Base-by-base conservation (phyloP, 2,888 invertebrate genomes). In the Troides oblongomaculatus region DNA sequence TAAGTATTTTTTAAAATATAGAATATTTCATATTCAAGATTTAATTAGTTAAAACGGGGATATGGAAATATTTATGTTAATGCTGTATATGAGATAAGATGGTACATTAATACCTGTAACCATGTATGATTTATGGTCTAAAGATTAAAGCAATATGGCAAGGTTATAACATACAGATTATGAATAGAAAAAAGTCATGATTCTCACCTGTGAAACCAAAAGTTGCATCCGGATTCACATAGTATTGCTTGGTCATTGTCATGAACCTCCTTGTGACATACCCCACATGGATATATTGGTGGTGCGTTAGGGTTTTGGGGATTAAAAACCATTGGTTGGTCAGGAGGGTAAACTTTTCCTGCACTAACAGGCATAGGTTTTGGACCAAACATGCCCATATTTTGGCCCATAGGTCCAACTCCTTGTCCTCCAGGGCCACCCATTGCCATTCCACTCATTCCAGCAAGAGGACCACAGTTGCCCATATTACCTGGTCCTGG, bases 261-360 rank as follows among this genome's bases (percentile, higher is more conserved):
- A 91, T 99, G 98, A 70, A 98, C 97, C 93, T 99, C 99, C 93
- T 98, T 98, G 91, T 98, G 99, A 92, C 99, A 99, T 71, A 97
- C 96, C 73, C 99, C 99, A 92, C 99, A 99, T 0, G 99, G 98
- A 88, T 99, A 99, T 76, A 99, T 99, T 2, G 99, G 99, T 64
- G 99, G 99, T 66, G 99, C 99, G 87, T 99, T 99, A 0, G 99
- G 99, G 90, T 99, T 99, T 88, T 99, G 98, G 60, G 98, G 97
- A 90, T 99, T 99, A 86, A 98, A 99, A 73, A 99, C 98, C 98
- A 99, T 98, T 0, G 98, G 97, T 85, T 98, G 98, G 85, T 98
- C 97, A 7, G 97, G 96, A 62, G 99, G 99, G 90, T 99, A 99
- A 72, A 98, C 96, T 94, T 97, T 97, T 62, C 97, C 97, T 66